Percentiles rank a stretch among this genome's conserved stretches.
phyloP scores from a whole-genome alignment of 2,888 invertebrate genomes.

The Anarsia innoxiella region DNA sequence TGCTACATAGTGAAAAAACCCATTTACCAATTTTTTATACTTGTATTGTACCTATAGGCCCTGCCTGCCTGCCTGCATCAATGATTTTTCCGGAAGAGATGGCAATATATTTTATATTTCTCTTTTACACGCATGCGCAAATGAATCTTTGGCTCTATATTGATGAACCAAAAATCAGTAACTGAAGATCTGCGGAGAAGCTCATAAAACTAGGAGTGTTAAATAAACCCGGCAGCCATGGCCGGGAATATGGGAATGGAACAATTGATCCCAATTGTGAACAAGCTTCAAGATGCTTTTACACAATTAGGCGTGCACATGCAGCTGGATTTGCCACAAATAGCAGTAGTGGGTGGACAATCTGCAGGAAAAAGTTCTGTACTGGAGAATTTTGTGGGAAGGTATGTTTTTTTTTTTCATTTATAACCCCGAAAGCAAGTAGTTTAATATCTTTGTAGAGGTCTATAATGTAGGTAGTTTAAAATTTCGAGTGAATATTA shows the following conservation, averaged over 20 bases:
- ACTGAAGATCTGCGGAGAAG: constrained; percentile 62
- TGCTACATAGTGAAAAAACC: too few species aligned
- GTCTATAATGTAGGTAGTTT: too few species aligned
- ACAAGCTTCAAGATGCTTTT: constrained; percentile 99
- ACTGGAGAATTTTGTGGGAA: constrained; percentile 99
- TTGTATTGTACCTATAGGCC: too few species aligned
- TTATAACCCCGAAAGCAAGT: too few species aligned
- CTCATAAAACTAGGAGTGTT: constrained; percentile 59
- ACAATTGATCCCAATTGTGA: constrained; percentile 99
- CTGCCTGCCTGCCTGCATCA: too few species aligned
- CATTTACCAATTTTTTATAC: too few species aligned
- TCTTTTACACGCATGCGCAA: constrained; percentile 57
- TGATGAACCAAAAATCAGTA: constrained; percentile 70
- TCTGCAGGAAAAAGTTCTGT: constrained; percentile 99
- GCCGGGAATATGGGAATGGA: constrained; percentile 94
- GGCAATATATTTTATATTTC: constrained; percentile 25
- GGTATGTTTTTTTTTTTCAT: constrained; percentile 85
- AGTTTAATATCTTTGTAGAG: too few species aligned
- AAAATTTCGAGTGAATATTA: too few species aligned
- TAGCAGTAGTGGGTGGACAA: constrained; percentile 99
- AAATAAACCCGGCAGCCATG: constrained; percentile 68
- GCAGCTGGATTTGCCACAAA: constrained; percentile 99
- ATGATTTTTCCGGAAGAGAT: constrained; percentile 18
- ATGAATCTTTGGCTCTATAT: constrained; percentile 41
- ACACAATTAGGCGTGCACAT: constrained; percentile 98